Percentiles rank a stretch among this genome's conserved stretches.
These are phyloP conservation scores for Phoeniculus purpureus DNA, from an alignment of 2,797 vertebrate genomes.

Conservation along the genomic window DNA sequence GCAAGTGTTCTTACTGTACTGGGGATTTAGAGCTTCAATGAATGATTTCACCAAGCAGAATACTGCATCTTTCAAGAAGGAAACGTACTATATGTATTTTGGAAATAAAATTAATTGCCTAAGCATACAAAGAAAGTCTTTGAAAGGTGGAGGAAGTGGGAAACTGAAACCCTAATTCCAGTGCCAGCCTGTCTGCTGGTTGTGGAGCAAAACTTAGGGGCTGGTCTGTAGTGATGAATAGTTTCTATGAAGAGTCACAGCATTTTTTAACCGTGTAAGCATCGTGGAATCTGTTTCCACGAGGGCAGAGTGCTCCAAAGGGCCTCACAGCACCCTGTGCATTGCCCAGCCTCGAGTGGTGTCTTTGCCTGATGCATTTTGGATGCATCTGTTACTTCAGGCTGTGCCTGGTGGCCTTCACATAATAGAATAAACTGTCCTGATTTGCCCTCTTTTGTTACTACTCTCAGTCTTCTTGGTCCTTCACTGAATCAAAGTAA, in stretches of 20 bases:
- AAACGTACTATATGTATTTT: neutral
- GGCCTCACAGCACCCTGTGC: neutral
- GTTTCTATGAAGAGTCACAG: neutral
- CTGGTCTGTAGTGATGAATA: neutral
- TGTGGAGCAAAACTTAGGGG: neutral
- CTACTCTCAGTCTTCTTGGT: neutral
- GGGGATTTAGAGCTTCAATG: neutral
- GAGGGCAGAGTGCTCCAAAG: neutral
- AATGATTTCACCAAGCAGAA: neutral
- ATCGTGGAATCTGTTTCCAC: rapidly evolving
- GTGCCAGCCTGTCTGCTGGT: conserved; percentile 8
- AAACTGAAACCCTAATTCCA: neutral
- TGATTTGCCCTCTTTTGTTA: neutral
- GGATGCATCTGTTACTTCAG: neutral
- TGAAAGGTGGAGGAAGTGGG: neutral
- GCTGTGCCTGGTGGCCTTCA: neutral
- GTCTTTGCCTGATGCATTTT: neutral
- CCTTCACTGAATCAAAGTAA: neutral
- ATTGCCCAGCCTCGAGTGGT: neutral
- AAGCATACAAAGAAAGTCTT: conserved; percentile 12
- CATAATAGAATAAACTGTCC: neutral
- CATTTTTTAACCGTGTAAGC: neutral
- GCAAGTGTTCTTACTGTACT: neutral
- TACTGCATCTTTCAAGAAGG: neutral
- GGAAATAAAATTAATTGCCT: neutral